Evolutionary conservation across 1,140 invertebrate species (phyloP).

Genomic region (Drosophila ironensis): DNA sequence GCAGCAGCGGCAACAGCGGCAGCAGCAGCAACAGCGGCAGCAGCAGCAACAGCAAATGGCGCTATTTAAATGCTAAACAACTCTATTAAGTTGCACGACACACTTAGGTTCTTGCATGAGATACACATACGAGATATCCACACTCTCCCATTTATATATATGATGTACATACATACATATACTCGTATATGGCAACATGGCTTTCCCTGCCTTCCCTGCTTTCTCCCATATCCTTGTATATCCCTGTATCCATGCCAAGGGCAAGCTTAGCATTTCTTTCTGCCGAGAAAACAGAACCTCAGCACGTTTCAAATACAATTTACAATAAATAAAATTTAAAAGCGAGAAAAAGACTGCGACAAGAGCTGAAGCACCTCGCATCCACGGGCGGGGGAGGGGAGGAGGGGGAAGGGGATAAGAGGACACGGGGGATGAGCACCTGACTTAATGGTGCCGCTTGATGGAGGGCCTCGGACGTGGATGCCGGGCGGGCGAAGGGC

Average conservation of each 20-base stretch:
- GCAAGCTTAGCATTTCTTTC: conserved; percentile 50
- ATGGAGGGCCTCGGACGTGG: not conserved
- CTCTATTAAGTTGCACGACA: conserved; percentile 78
- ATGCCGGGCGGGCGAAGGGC: not conserved
- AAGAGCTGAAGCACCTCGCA: conserved; percentile 36
- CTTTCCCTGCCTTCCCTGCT: conserved; percentile 10
- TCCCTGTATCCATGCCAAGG: conserved; percentile 48
- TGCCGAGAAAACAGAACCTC: conserved; percentile 66
- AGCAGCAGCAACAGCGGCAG: not conserved
- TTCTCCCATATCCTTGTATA: conserved; percentile 41
- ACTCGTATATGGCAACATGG: conserved; percentile 7
- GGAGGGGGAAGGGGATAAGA: conserved; percentile 6
- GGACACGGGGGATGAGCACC: conserved; percentile 6
- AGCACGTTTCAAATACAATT: conserved; percentile 80
- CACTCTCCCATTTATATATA: too few relatives aligned
- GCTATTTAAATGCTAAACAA: conserved; percentile 79
- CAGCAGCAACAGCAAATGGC: conserved; percentile 45
- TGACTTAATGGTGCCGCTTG: conserved; percentile 62
- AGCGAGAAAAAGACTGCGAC: conserved; percentile 70
- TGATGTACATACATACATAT: conserved; percentile 20
- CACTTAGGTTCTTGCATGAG: conserved; percentile 28
- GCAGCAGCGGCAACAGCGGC: conserved; percentile 22
- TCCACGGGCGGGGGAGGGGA: conserved; percentile 6
- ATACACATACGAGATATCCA: not conserved
- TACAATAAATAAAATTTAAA: conserved; percentile 81